Base-by-base conservation (phyloP, 2,888 invertebrate genomes). In the Scrobipalpa costella region DNA sequence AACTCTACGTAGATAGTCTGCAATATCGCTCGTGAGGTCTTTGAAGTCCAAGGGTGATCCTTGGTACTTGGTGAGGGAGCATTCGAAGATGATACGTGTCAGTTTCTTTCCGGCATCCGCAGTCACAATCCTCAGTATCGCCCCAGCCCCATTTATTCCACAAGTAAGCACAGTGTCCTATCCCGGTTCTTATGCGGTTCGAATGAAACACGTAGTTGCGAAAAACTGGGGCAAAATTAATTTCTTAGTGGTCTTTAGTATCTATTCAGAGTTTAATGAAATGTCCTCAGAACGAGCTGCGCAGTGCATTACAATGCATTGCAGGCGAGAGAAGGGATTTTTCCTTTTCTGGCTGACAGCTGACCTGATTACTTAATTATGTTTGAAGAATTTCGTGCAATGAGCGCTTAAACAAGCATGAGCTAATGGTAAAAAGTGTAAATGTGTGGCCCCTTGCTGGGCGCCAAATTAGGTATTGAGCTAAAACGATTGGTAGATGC, bases 311-410 rank as follows among this genome's bases (percentile, higher is more conserved):
- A 52, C 21, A 52, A 52, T 52, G 50, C 27, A 27, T 27, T 27
- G 27, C 27, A 27, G 27, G 27, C 27, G 27, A 27, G 50, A 19
- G 21, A 21, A 40, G 8, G 13, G 44, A 44, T n/a, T 44, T 44
- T 44, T 44, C 44, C 44, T 44, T 15, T 44, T 44, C 44, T 5
- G 40, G 15, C 11, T n/a, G 50, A 50, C 34, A 59, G 15, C 38
- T 59, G 59, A 61, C 58, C 38, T 21, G 21, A 44, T 44, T 44
- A 44, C 44, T 44, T 44, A 44, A 44, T 44, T 44, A 44, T n/a
- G 71, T 76, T 74, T 73, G 69, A 76, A 76, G 74, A 76, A 71
- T 68, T 44, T 27, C 27, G 27, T 27, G 27, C 27, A 27, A 27
- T 27, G 2, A 27, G 27, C 5, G 27, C 5, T 27, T 27, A 27